Conservation (phyloP, 2,888 invertebrate genomes). For the Clostera curtula region DNA sequence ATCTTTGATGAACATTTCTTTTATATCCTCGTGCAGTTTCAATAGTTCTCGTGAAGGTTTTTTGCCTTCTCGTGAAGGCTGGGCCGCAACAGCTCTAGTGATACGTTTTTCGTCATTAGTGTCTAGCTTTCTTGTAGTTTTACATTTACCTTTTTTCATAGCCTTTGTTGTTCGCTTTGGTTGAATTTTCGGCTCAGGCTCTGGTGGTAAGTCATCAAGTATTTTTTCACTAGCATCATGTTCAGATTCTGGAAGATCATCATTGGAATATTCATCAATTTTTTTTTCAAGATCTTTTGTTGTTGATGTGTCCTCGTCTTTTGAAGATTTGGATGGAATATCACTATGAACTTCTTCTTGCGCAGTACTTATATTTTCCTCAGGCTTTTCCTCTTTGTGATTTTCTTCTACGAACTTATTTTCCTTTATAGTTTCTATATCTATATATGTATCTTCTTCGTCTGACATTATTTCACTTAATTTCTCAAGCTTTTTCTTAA, state of each 20-base stretch:
- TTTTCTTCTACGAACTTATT: too few relatives aligned
- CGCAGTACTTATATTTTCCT: too few relatives aligned
- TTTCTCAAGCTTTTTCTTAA: conserved; percentile 74
- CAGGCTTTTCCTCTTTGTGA: conserved; percentile 1
- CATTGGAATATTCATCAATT: too few relatives aligned
- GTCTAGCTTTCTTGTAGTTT: conserved; percentile 3
- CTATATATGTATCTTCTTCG: conserved; percentile 37
- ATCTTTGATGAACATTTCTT: conserved; percentile 80
- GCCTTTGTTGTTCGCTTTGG: conserved; percentile 18
- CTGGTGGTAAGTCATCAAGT: not conserved
- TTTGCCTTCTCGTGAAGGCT: conserved; percentile 24
- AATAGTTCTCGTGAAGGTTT: conserved; percentile 70
- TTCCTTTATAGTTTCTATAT: conserved; percentile 4
- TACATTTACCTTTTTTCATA: conserved; percentile 11
- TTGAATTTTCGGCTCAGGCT: conserved; percentile 14
- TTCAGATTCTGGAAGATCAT: too few relatives aligned
- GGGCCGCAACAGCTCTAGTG: conserved; percentile 27
- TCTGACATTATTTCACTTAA: conserved; percentile 73
- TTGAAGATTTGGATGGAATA: too few relatives aligned
- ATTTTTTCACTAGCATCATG: too few relatives aligned
- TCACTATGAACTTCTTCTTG: too few relatives aligned
- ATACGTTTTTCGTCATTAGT: conserved; percentile 19
- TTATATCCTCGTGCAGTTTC: conserved; percentile 79
- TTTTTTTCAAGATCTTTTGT: too few relatives aligned
- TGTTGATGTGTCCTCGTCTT: too few relatives aligned